Evolutionary conservation across 2,797 vertebrate genomes (phyloP).

Genomic region (Eospalax fontanierii): DNA sequence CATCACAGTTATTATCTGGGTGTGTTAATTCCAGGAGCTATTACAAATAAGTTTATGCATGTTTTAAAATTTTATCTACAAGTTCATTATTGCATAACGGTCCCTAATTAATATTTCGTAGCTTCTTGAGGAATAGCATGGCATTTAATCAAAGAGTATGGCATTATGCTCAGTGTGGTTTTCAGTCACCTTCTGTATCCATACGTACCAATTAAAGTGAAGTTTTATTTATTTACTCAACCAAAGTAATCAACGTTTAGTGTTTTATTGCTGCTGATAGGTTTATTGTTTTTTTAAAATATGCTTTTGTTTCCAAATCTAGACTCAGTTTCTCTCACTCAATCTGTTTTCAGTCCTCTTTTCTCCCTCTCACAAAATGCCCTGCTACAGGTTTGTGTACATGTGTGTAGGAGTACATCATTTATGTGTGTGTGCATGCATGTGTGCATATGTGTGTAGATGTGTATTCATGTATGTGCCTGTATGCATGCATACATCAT

Average conservation of each 20-base stretch:
- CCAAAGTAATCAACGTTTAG: not conserved
- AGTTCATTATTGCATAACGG: not conserved
- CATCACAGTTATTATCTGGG: not conserved
- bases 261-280: not conserved
- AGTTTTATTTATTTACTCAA: slow-evolving; percentile 28
- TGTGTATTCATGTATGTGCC: too few species aligned
- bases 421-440: too few species aligned
- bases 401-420: too few species aligned
- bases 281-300: too few species aligned
- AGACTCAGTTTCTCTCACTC: too few species aligned
- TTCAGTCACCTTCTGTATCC: not conserved
- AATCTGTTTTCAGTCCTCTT: too few species aligned
- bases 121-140: not conserved
- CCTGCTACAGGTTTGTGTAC: too few species aligned
- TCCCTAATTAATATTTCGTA: not conserved
- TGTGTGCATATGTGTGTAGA: too few species aligned
- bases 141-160: not conserved
- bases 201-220: not conserved
- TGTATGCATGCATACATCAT: too few species aligned
- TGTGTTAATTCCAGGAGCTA: not conserved
- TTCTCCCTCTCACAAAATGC: too few species aligned
- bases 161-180: not conserved
- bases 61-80: slow-evolving; percentile 14
- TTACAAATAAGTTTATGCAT: not conserved
- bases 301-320: too few species aligned